phyloP scores from a whole-genome alignment of 2,113 vertebrate species.

The Etia nguti region DNA sequence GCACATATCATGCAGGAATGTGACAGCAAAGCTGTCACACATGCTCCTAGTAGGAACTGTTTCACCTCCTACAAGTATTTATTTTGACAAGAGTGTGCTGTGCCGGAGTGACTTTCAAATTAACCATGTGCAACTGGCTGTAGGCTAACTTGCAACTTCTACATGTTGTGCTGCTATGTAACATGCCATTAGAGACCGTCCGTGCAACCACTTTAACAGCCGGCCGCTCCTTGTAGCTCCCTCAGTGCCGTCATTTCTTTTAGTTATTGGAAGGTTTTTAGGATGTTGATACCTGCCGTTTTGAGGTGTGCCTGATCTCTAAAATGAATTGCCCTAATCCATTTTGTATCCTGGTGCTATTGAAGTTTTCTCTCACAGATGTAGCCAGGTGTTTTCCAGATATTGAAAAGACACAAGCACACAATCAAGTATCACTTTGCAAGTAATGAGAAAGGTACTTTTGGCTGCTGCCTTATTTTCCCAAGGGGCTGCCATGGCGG shows the following conservation, averaged over 20 bases:
- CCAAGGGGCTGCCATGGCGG: neutral
- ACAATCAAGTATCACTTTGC: neutral
- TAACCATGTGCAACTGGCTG: constrained; percentile 9
- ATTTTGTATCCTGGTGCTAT: neutral
- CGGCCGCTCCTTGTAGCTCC: neutral
- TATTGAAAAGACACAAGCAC: neutral
- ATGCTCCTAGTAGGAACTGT: neutral
- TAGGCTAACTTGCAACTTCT: constrained; percentile 8
- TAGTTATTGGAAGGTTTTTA: neutral
- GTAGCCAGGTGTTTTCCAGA: neutral
- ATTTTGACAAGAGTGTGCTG: constrained; percentile 18
- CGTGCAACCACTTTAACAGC: neutral
- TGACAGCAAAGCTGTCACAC: constrained; percentile 4
- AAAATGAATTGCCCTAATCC: neutral
- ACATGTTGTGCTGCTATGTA: neutral
- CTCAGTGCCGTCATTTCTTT: neutral
- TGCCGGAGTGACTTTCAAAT: neutral
- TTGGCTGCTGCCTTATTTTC: neutral
- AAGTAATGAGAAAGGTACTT: neutral
- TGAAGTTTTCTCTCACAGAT: neutral
- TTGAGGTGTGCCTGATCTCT: neutral
- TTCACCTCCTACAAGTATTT: constrained; percentile 33
- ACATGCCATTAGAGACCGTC: neutral
- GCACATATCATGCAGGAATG: neutral
- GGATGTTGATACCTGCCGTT: neutral